Evolutionary conservation across 2,113 vertebrate genomes (phyloP).

Genomic region (Micronycteris hirsuta): DNA sequence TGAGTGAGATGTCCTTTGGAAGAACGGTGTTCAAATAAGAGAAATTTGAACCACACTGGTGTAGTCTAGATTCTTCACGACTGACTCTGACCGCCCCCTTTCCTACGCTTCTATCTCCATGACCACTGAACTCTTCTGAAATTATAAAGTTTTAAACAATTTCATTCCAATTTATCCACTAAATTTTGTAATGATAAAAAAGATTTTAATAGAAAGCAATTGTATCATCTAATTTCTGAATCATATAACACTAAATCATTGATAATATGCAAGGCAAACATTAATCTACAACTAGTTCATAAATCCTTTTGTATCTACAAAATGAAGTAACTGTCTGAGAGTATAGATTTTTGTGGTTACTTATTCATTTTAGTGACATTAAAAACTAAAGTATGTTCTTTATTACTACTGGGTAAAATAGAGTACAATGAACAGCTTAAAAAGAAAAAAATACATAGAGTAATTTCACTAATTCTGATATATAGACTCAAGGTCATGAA

Average conservation of each 20-base stretch:
- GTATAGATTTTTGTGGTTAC: conserved; percentile 36
- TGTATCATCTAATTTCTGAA: not conserved
- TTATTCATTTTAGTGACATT: conserved; percentile 41
- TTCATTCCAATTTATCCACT: conserved; percentile 5
- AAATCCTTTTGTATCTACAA: not conserved
- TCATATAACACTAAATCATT: conserved; percentile 36
- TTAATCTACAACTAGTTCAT: conserved; percentile 49
- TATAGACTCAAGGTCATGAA: conserved; percentile 22
- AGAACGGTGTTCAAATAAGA: not conserved
- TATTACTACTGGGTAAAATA: conserved; percentile 5
- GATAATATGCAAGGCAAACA: not conserved
- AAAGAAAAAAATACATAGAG: not conserved
- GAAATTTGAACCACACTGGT: not conserved
- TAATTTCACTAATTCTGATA: conserved; percentile 18
- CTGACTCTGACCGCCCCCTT: not conserved
- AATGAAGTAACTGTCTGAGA: not conserved
- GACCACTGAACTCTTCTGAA: not conserved
- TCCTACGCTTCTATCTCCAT: not conserved
- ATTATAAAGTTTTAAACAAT: not conserved
- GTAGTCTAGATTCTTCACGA: not conserved
- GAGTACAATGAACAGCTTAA: not conserved
- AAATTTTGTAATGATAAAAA: not conserved
- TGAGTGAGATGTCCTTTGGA: not conserved
- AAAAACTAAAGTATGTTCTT: conserved; percentile 24
- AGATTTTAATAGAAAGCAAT: conserved; percentile 13